Conservation (phyloP, 1,140 invertebrate species). For the Drosophila paulistorum region DNA sequence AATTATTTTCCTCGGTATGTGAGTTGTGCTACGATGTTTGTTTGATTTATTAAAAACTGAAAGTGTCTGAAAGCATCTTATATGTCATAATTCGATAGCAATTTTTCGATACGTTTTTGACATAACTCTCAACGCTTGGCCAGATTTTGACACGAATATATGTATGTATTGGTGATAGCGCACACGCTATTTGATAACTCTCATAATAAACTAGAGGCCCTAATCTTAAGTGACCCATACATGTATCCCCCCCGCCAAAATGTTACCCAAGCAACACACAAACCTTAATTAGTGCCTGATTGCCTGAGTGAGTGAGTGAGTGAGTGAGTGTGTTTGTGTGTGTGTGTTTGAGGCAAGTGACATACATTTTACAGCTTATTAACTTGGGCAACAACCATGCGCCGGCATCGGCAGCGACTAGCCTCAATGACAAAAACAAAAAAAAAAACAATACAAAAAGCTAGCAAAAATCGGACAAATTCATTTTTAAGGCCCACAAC, state of each 20-base stretch:
- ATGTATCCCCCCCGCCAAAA: constrained; percentile 5
- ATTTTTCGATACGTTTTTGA: background rate
- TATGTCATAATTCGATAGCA: background rate
- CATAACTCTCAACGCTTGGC: constrained; percentile 4
- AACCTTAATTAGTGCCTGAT: constrained; percentile 67
- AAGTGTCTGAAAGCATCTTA: too few relatives aligned
- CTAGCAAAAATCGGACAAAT: constrained; percentile 47
- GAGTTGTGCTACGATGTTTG: too few relatives aligned
- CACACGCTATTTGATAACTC: background rate
- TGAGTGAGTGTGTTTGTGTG: constrained; percentile 3
- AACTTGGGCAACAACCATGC: constrained; percentile 70
- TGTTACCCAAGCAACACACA: constrained; percentile 49
- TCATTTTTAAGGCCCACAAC: too few relatives aligned
- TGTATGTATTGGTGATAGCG: background rate
- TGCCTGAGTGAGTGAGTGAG: constrained; percentile 29
- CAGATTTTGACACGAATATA: background rate
- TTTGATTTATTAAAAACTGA: too few relatives aligned
- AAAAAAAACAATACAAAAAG: constrained; percentile 15
- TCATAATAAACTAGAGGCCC: background rate
- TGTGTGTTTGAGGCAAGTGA: constrained; percentile 58
- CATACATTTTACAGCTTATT: constrained; percentile 82
- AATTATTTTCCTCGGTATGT: background rate
- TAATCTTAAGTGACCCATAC: constrained; percentile 21
- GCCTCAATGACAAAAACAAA: constrained; percentile 11
- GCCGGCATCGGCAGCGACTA: constrained; percentile 3